phyloP scores from a whole-genome alignment of 2,888 invertebrate species.

The Tachina fera region DNA sequence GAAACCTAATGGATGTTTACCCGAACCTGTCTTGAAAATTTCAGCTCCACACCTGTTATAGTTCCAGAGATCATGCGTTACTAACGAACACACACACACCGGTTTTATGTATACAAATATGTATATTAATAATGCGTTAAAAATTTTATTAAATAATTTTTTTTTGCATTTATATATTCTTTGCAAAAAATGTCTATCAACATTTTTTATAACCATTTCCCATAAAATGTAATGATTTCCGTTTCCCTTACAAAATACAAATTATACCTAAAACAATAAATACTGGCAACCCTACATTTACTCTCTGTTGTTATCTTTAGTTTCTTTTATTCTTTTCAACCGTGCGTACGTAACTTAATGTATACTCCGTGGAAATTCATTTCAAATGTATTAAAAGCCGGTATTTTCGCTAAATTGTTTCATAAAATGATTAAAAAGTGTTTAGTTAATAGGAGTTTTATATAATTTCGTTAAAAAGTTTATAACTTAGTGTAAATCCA shows the following conservation, averaged over 20 bases:
- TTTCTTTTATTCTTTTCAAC: not conserved
- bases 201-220: not conserved
- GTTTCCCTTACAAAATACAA: not conserved
- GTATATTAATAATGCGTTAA: too few relatives aligned
- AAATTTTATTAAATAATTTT: too few relatives aligned
- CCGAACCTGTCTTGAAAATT: too few relatives aligned
- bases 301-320: not conserved
- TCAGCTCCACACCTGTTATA: too few relatives aligned
- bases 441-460: not conserved
- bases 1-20: too few relatives aligned
- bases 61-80: too few relatives aligned
- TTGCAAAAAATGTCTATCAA: not conserved
- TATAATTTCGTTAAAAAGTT: not conserved
- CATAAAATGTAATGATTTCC: not conserved
- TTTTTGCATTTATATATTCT: too few relatives aligned
- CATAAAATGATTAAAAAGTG: not conserved
- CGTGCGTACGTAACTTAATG: not conserved
- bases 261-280: not conserved
- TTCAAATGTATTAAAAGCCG: not conserved
- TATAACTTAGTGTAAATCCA: not conserved
- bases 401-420: not conserved
- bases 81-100: too few relatives aligned
- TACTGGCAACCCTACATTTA: not conserved
- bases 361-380: not conserved
- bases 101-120: too few relatives aligned